Percentiles rank a stretch among this genome's conserved stretches.
Evolutionary conservation across 2,797 vertebrate species (phyloP).

Genomic region (Lacerta bilineata): DNA sequence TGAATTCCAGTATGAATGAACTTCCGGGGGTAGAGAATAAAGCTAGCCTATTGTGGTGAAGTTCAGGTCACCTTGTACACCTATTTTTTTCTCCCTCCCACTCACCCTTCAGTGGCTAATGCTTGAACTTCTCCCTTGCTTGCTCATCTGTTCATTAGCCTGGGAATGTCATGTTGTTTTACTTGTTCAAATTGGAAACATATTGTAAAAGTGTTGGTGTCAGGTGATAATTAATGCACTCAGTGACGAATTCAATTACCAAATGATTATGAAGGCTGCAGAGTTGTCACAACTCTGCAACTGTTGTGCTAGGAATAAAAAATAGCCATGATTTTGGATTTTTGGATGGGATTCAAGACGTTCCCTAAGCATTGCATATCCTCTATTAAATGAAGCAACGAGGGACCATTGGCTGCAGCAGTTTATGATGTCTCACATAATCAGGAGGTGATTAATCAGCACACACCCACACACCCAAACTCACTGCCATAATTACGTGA

Average conservation of each 20-base stretch:
- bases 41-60: background rate
- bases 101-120: background rate
- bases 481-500: background rate
- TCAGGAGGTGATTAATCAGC: background rate
- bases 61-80: background rate
- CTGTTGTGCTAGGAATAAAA: background rate
- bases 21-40: background rate
- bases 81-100: too few relatives aligned
- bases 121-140: background rate
- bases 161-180: slow-evolving; percentile 12
- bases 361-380: background rate
- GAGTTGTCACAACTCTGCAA: background rate
- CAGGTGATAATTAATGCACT: slow-evolving; percentile 16
- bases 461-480: background rate
- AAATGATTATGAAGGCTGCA: background rate
- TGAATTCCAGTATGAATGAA: background rate
- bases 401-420: background rate
- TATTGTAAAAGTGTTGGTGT: slow-evolving; percentile 8
- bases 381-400: background rate
- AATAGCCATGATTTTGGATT: background rate
- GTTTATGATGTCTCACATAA: background rate
- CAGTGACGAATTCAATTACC: slow-evolving; percentile 4
- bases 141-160: background rate
- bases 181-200: background rate
- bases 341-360: background rate